Evolutionary conservation across 1,140 invertebrate genomes (phyloP), one percentile per base, ranked within the genome.

Genomic region (Oncopodura yosiiana): DNA sequence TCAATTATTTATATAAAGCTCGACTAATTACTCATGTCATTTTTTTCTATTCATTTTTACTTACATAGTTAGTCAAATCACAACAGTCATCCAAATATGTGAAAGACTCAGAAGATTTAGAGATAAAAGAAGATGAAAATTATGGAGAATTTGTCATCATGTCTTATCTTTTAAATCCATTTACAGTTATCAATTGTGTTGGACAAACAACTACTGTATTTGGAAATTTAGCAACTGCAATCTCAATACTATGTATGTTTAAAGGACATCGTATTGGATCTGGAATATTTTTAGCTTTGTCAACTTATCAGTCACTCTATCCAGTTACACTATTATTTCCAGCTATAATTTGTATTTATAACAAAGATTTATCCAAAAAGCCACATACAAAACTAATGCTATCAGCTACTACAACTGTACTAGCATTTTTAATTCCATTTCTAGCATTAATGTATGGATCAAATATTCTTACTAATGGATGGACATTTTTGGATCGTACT

Each of bases 131-230:
- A 12, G 62, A 69, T 2, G 77, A 83, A 60, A 69, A 78, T 27
- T 63, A 70, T 34, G 74, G 81, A 4, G 69, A 81, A 34, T 83
- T 83, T 67, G 83, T 89, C 0, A 69, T 81, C 58, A 79, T 82
- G 50, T 83, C 86, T 0, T 94, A 94, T 74, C 74, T 95, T 9
- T 87, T 95, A 57, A 96, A 94, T 74, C 94, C 94, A 0, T 91
- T 91, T 67, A 83, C 83, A 29, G 78, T 97, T 39, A 72, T 91
- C 14, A 89, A 86, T 60, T 97, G 92, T 74, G 80, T 86, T n/a
- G 89, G 83, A 29, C 80, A 84, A 67, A 94, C 91, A 0, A 94
- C 92, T 4, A 90, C 87, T 14, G 84, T 91, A 9, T 81, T 97
- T 60, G 82, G 83, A 50, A 98, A 97, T 73, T 72, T 94, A 9